Percentiles rank a stretch among this genome's conserved stretches.
Evolutionary conservation across 2,888 invertebrate genomes (phyloP).

Genomic region (Paralinhomoeus sp.): DNA sequence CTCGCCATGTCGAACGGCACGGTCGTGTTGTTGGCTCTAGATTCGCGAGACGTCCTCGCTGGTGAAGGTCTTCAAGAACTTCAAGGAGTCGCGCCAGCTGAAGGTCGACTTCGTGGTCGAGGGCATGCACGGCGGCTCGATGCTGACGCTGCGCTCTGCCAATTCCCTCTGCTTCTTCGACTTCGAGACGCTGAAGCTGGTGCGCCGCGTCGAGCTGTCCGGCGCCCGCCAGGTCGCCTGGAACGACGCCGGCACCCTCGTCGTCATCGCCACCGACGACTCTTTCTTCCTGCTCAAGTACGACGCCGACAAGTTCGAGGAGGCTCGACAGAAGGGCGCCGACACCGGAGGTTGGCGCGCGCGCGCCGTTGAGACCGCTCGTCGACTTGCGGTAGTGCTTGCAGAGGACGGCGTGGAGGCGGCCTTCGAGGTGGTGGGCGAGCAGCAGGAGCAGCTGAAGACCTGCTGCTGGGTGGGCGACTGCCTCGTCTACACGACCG

Average conservation of each 20-base stretch:
- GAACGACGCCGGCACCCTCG: constrained; percentile 80
- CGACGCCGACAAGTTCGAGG: constrained; percentile 53
- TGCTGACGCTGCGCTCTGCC: constrained; percentile 71
- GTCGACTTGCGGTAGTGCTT: no score
- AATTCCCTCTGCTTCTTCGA: constrained; percentile 85
- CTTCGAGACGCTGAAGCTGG: constrained; percentile 75
- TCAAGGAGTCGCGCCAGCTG: constrained; percentile 46
- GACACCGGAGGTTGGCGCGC: background rate
- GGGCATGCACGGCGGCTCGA: constrained; percentile 59
- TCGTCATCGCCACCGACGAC: constrained; percentile 83
- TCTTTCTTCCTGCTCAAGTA: constrained; percentile 78
- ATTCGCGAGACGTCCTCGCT: constrained; percentile 62
- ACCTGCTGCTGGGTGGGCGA: constrained; percentile 39
- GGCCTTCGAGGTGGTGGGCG: constrained; percentile 48
- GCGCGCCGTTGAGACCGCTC: no score
- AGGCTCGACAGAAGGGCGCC: constrained; percentile 39
- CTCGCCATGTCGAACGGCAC: no score
- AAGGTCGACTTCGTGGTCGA: constrained; percentile 66
- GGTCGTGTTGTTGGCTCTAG: no score
- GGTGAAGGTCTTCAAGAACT: constrained; percentile 85
- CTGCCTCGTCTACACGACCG: constrained; percentile 97
- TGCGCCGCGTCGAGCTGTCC: constrained; percentile 85
- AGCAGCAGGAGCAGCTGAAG: constrained; percentile 16
- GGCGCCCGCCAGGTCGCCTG: constrained; percentile 56
- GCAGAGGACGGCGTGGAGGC: constrained; percentile 81